These are phyloP conservation scores for Tanypteryx hageni DNA, from an alignment of 2,888 invertebrate genomes.

Conservation along the genomic window DNA sequence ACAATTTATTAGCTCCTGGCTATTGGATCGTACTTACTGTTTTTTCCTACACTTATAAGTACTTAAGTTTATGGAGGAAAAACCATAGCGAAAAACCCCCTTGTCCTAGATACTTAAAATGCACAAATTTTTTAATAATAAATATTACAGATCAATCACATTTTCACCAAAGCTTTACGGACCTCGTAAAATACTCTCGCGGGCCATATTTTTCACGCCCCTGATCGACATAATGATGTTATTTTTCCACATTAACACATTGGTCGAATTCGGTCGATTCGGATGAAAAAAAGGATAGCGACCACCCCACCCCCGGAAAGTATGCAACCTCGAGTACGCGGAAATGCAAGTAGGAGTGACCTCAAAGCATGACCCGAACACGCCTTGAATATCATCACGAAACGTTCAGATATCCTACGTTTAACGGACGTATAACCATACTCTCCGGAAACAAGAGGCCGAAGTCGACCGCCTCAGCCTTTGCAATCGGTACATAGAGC, in stretches of 20 bases:
- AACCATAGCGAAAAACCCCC: too few species aligned
- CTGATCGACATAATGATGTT: background rate
- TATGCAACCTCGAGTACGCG: background rate
- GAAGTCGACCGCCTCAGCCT: background rate
- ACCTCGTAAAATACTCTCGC: too few species aligned
- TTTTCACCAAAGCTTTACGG: too few species aligned
- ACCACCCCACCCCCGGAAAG: background rate
- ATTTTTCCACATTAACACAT: background rate
- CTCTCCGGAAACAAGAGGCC: background rate
- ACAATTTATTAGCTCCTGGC: too few species aligned
- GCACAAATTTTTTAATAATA: too few species aligned
- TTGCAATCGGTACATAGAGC: background rate
- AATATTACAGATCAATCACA: too few species aligned
- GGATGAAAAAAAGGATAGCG: background rate
- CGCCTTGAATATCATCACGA: slow-evolving; percentile 16
- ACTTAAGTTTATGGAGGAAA: too few species aligned
- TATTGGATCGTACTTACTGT: too few species aligned
- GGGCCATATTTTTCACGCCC: too few species aligned
- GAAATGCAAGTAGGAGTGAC: background rate
- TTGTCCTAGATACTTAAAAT: too few species aligned
- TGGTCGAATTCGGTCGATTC: background rate
- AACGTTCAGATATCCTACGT: background rate
- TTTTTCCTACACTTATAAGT: too few species aligned
- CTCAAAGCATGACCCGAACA: background rate
- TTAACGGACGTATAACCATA: background rate